Evolutionary conservation across 2,113 vertebrate genomes (phyloP).

Genomic region (Amphilophus citrinellus): DNA sequence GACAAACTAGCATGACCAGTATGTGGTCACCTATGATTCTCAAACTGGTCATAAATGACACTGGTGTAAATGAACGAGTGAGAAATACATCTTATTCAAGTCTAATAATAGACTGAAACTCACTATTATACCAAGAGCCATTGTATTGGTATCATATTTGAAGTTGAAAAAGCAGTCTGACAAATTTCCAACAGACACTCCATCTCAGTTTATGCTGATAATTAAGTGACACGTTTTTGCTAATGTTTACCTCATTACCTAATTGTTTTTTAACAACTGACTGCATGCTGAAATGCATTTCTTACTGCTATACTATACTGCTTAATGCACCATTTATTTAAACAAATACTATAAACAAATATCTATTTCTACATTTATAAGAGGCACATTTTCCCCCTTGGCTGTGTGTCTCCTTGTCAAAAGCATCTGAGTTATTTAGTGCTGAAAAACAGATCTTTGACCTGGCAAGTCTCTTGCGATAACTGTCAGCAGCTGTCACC

Average conservation of each 20-base stretch:
- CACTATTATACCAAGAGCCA: too few species aligned
- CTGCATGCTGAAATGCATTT: neutral
- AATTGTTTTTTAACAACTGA: neutral
- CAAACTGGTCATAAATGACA: too few species aligned
- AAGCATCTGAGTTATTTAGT: constrained; percentile 20
- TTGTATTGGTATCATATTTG: too few species aligned
- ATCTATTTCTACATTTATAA: neutral
- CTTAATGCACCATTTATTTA: neutral
- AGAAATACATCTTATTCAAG: too few species aligned
- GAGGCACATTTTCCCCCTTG: neutral
- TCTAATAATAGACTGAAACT: too few species aligned
- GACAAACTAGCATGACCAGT: too few species aligned
- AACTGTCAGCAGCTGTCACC: constrained; percentile 49
- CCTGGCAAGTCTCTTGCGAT: constrained; percentile 46
- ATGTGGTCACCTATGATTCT: too few species aligned
- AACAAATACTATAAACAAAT: neutral
- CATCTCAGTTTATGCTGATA: too few species aligned
- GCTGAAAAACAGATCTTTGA: constrained; percentile 49
- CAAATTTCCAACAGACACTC: too few species aligned
- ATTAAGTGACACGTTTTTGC: neutral
- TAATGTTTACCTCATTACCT: neutral
- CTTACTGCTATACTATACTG: neutral
- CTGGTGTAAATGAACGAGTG: too few species aligned
- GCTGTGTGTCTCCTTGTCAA: constrained; percentile 1
- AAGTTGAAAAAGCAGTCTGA: too few species aligned